Evolutionary conservation across 2,113 vertebrate genomes (phyloP).

Genomic region (Oriolus oriolus): DNA sequence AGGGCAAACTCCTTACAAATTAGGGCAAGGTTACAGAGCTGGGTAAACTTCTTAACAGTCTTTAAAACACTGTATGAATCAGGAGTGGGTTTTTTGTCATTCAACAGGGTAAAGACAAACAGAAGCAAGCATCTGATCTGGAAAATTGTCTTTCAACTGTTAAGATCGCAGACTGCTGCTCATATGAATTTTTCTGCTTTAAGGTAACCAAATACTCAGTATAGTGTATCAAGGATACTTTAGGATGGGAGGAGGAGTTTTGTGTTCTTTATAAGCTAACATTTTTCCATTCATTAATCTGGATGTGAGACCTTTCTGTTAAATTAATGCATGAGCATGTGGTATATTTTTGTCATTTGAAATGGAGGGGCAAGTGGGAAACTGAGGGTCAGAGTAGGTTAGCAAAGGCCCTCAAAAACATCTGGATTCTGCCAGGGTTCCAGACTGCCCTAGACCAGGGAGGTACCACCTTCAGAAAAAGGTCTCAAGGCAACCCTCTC

Average conservation of each 20-base stretch:
- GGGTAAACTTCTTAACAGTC: neutral
- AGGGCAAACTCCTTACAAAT: neutral
- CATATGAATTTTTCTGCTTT: constrained; percentile 74
- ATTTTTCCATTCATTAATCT: neutral
- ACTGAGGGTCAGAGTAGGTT: neutral
- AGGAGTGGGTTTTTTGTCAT: neutral
- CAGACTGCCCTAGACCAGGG: neutral
- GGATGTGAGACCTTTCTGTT: neutral
- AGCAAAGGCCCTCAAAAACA: neutral
- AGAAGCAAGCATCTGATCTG: constrained; percentile 74
- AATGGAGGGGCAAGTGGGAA: neutral
- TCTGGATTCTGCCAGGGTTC: neutral
- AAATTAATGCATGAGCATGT: neutral
- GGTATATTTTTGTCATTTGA: neutral
- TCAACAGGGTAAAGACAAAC: constrained; percentile 82
- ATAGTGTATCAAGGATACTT: neutral
- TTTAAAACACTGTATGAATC: neutral
- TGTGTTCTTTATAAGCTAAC: neutral
- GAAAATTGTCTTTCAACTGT: constrained; percentile 77
- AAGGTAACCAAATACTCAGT: constrained; percentile 73
- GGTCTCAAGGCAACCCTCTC: neutral
- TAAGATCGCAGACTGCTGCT: constrained; percentile 73
- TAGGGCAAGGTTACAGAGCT: neutral
- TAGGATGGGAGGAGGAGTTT: neutral
- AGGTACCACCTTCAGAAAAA: neutral